A percentile compares a stretch with the other conserved stretches of the same genome.
phyloP scores from a whole-genome alignment of 1,140 invertebrate genomes.

The Mercenaria mercenaria region DNA sequence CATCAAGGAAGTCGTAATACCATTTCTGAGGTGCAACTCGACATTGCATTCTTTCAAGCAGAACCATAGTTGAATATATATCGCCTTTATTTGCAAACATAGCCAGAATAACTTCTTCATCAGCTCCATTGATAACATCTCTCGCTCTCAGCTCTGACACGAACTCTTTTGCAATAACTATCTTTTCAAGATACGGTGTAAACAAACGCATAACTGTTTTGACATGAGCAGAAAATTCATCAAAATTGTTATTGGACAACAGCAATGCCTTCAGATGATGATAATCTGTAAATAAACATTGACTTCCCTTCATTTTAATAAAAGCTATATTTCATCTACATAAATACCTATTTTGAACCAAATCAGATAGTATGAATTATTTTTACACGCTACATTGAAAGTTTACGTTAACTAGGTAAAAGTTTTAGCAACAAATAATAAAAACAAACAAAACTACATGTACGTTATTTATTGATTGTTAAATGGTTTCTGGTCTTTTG shows the following conservation, averaged over 20 bases:
- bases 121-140: background rate
- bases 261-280: background rate
- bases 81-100: background rate
- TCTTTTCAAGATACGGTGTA: background rate
- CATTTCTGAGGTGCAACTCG: background rate
- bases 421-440: too few species aligned
- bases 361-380: too few species aligned
- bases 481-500: too few species aligned
- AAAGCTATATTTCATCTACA: too few species aligned
- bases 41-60: slow-evolving; percentile 3
- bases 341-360: too few species aligned
- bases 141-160: background rate
- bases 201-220: background rate
- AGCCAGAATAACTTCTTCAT: background rate
- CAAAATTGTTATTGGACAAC: background rate
- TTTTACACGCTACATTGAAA: too few species aligned
- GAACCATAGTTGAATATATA: background rate
- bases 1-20: slow-evolving; percentile 11
- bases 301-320: too few species aligned
- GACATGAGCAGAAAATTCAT: background rate
- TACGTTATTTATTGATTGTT: too few species aligned
- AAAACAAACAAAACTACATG: too few species aligned
- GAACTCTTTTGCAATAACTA: background rate
- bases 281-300: too few species aligned
- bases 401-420: too few species aligned